phyloP scores from a whole-genome alignment of 2,113 vertebrate species.

The Micronycteris hirsuta region DNA sequence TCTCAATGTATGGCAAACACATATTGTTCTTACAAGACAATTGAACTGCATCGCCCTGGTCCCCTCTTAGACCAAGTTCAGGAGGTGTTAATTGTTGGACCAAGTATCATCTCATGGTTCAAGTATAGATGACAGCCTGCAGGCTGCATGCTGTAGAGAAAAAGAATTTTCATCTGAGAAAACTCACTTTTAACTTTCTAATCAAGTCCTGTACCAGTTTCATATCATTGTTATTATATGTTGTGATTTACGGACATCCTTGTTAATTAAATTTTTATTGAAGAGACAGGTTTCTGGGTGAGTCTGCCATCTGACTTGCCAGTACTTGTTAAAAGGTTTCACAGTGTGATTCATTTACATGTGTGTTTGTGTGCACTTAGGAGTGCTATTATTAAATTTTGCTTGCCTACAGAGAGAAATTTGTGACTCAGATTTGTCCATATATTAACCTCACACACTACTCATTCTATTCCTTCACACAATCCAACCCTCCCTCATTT shows the following conservation, averaged over 20 bases:
- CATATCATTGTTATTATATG: slow-evolving; percentile 49
- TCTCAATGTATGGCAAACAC: background rate
- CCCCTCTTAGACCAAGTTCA: background rate
- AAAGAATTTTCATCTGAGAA: slow-evolving; percentile 42
- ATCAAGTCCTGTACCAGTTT: slow-evolving; percentile 22
- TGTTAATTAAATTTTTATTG: slow-evolving; percentile 73
- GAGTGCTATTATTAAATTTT: slow-evolving; percentile 38
- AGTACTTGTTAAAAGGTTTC: slow-evolving; percentile 63
- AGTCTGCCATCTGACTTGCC: slow-evolving; percentile 58
- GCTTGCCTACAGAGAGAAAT: background rate
- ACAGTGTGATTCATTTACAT: slow-evolving; percentile 43
- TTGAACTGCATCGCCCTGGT: background rate
- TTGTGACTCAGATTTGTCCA: background rate
- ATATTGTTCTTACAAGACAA: background rate
- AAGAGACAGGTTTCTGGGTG: slow-evolving; percentile 67
- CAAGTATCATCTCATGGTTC: background rate
- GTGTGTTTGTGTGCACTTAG: background rate
- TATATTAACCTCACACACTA: background rate
- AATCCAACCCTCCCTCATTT: background rate
- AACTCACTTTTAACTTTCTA: slow-evolving; percentile 53
- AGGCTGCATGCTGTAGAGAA: background rate
- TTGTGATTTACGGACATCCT: slow-evolving; percentile 36
- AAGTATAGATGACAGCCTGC: background rate
- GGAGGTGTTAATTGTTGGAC: background rate
- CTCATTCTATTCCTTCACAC: background rate